Base-by-base conservation (phyloP, 2,113 vertebrate genomes). In the Hippolais icterina region DNA sequence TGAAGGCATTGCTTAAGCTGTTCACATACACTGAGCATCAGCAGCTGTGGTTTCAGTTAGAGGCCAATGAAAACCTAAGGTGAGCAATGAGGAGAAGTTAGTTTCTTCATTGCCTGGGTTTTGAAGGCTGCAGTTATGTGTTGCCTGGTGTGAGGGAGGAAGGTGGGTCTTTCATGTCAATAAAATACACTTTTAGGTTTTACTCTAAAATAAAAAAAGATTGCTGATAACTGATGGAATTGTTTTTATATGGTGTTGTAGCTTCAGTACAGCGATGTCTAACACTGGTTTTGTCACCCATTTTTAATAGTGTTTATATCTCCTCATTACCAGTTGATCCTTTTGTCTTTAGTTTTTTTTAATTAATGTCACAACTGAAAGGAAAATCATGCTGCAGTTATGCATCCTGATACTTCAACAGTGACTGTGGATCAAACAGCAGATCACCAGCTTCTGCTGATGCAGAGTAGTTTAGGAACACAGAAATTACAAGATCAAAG, bases 401-500 rank as follows among this genome's bases (percentile, higher is more conserved):
- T 11, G 15, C 52, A 69, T 83, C 74, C 53, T 41, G 16, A 28
- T 95, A 72, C 68, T 50, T 77, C 42, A 79, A 0, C 74, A 85
- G 59, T 63, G 35, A 50, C 76, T 60, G 23, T 57, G 65, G 75
- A 71, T 83, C 66, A 90, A 89, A 92, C 56, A 35, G 25, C 46
- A 94, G 28, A 46, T 89, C 27, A 13, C 54, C 57, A 69, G 56
- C 65, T 89, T 91, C 79, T 83, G 75, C 89, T 92, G 78, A 56
- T 72, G 39, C 41, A 76, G 64, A 83, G 44, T 71, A 39, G 72
- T 93, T 93, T 80, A 86, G 71, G 60, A 96, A 66, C 79, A 86
- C 25, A 83, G 90, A 83, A 90, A 78, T 94, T 88, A 80, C 1
- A 13, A 93, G 90, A 89, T 91, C 80, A 91, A 93, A 92, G 89